Percentiles rank a stretch among this genome's conserved stretches.
Evolutionary conservation across 1,140 invertebrate species (phyloP).

Genomic region (Lordiphosa collinella): DNA sequence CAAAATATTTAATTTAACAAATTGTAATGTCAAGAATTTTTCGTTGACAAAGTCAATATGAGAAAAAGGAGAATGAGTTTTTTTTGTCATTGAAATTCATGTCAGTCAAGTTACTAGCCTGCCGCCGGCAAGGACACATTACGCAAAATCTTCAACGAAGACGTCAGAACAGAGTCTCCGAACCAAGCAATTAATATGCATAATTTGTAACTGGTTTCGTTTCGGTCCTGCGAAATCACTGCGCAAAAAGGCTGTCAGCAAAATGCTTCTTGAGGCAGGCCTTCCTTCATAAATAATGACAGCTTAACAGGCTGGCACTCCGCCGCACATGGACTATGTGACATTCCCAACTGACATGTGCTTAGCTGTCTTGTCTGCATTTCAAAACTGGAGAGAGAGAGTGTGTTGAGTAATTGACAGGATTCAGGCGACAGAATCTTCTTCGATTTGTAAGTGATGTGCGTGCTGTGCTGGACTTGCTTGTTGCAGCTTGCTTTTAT

Average conservation of each 20-base stretch:
- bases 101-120: conserved; percentile 8
- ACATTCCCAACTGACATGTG: conserved; percentile 57
- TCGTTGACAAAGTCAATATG: conserved; percentile 32
- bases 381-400: conserved; percentile 7
- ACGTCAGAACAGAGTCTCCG: not conserved
- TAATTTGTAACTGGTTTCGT: conserved; percentile 62
- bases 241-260: conserved; percentile 58
- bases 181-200: conserved; percentile 63
- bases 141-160: not conserved
- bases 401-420: conserved; percentile 60
- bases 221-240: conserved; percentile 34
- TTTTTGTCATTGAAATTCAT: conserved; percentile 31
- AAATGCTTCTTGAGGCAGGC: conserved; percentile 30
- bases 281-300: conserved; percentile 58
- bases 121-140: conserved; percentile 12
- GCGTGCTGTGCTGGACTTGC: conserved; percentile 8
- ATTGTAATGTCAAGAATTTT: conserved; percentile 42
- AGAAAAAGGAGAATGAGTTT: conserved; percentile 20
- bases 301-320: conserved; percentile 46
- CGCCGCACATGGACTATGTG: conserved; percentile 8
- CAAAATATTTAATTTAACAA: conserved; percentile 39
- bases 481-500: conserved; percentile 28
- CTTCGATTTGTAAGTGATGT: conserved; percentile 34
- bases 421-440: conserved; percentile 26
- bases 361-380: conserved; percentile 29